Percentiles rank a stretch among this genome's conserved stretches.
These are phyloP conservation scores for Trachurus trachurus DNA, from an alignment of 2,797 vertebrate species.

Conservation along the genomic window DNA sequence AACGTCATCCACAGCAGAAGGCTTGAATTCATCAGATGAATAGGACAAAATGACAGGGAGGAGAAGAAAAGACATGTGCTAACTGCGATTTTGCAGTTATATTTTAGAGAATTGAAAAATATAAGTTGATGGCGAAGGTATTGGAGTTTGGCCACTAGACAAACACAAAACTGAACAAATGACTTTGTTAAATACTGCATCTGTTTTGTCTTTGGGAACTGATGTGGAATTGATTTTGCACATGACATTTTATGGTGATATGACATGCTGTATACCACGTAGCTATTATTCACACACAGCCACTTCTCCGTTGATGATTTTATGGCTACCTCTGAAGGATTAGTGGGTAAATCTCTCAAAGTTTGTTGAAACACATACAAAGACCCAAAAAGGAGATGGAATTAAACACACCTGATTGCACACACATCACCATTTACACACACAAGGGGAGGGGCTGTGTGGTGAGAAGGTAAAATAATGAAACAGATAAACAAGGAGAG, in stretches of 20 bases:
- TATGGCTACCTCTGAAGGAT: constrained; percentile 21
- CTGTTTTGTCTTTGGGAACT: neutral
- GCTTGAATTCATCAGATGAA: neutral
- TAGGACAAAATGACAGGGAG: neutral
- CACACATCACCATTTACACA: neutral
- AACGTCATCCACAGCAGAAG: neutral
- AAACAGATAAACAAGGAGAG: constrained; percentile 19
- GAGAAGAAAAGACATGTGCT: neutral
- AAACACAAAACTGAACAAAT: neutral
- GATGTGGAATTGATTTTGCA: neutral
- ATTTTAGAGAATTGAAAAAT: neutral
- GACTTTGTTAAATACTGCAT: neutral
- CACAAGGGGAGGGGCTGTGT: constrained; percentile 22
- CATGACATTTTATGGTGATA: constrained; percentile 3
- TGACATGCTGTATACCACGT: constrained; percentile 6
- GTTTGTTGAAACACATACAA: neutral
- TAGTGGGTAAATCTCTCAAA: neutral
- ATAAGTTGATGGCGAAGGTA: neutral
- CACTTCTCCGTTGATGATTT: constrained; percentile 17
- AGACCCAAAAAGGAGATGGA: neutral
- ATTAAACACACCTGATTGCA: constrained; percentile 23
- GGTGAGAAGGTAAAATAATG: constrained; percentile 22
- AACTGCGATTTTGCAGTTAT: neutral
- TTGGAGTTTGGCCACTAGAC: neutral
- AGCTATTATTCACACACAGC: constrained; percentile 20